Base-by-base conservation (phyloP, 23 tunicate genomes). In the Phallusia fumigata region DNA sequence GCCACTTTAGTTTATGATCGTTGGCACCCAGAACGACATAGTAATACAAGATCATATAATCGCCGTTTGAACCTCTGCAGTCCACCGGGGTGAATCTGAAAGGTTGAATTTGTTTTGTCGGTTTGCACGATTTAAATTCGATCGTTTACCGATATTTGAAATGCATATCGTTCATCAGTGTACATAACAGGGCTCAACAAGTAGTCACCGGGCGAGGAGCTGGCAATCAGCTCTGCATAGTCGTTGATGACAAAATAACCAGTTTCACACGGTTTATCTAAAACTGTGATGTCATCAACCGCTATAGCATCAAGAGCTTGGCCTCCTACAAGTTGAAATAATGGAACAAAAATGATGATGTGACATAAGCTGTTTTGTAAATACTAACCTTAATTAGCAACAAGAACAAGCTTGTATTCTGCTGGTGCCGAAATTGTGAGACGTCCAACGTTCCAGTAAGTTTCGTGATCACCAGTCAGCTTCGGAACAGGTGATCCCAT, bases 251-350 rank as follows among this genome's bases (percentile, higher is more conserved):
- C 82, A 73, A 94, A 89, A 69, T 85, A 94, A 64, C 65, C 65
- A 49, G 88, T 76, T 18, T 94, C 98, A 65, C 98, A 94, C 19
- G 93, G 90, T 47, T 89, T 94, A 69, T 94, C 98, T n/a, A 83
- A 51, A 44, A 94, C 83, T 79, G 86, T 87, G 75, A 94, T 79
- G 86, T 94, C 94, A 80, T 94, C 98, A 77, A 94, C 80, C 8
- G 98, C 98, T 32, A 94, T 82, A 0, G 74, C 88, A 45, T 94
- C 98, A 51, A 58, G 69, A 16, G 69, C 13, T 58, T 58, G 28
- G 16, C 69, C 69, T 6, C 69, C 69, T 58, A 21, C 28, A 21
- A 58, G 69, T 16, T 6, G 10, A 58, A 6, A 58, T 16, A 13
- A 6, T 11, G 28, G 69, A 24, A 6, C 13, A 22, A 58, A 58